Conservation (phyloP, 2,888 invertebrate species). For the Smittia aterrima region DNA sequence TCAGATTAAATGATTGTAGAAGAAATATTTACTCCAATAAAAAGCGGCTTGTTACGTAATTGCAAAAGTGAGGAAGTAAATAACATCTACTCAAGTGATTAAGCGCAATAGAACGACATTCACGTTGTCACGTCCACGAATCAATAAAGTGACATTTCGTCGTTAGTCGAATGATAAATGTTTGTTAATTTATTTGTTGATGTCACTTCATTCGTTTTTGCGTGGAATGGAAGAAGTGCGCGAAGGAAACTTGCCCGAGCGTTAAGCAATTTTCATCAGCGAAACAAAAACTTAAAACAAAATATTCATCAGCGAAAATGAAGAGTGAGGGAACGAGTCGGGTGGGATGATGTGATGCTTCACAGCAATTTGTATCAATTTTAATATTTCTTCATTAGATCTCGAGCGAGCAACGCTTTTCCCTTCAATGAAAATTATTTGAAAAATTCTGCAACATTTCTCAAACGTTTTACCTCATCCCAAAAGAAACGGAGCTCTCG, state of each 20-base stretch:
- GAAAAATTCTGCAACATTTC: not conserved
- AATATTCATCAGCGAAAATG: not conserved
- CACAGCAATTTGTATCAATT: slow-evolving; percentile 27
- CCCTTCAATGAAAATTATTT: not conserved
- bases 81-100: too few relatives aligned
- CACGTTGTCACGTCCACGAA: not conserved
- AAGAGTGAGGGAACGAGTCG: not conserved
- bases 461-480: not conserved
- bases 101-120: not conserved
- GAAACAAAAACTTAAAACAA: not conserved
- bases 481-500: not conserved
- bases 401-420: not conserved
- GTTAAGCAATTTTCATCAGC: not conserved
- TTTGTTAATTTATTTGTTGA: slow-evolving; percentile 8
- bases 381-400: slow-evolving; percentile 24
- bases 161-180: slow-evolving; percentile 16
- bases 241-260: not conserved
- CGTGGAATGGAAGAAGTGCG: not conserved
- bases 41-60: too few relatives aligned
- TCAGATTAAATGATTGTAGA: too few relatives aligned
- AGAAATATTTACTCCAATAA: too few relatives aligned
- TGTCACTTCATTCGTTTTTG: not conserved
- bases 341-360: not conserved
- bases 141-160: slow-evolving; percentile 10
- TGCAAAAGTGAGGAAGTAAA: too few relatives aligned